Conservation (phyloP, 2,113 vertebrate species). For the Coturnix japonica region DNA sequence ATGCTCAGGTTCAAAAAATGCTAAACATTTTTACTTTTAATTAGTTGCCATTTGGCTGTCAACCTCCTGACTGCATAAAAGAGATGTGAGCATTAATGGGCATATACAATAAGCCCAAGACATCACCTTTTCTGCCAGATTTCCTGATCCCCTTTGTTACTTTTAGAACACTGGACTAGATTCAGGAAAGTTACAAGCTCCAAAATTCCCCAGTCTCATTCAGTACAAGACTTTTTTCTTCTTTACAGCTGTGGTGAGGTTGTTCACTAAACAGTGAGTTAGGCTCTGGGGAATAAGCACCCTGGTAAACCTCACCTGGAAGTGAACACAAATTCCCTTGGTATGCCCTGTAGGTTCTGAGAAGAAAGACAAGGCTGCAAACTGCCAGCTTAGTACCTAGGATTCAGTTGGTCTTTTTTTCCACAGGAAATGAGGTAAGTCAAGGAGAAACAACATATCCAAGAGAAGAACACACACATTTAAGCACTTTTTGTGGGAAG, state of each 20-base stretch:
- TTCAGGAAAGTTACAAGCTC: not conserved
- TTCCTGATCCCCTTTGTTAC: conserved; percentile 12
- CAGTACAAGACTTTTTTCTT: not conserved
- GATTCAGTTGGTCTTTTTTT: not conserved
- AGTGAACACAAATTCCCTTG: conserved; percentile 39
- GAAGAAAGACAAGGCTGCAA: conserved; percentile 29
- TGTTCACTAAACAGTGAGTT: conserved; percentile 23
- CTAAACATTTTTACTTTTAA: conserved; percentile 66
- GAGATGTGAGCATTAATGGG: conserved; percentile 2
- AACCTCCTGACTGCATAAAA: conserved; percentile 60
- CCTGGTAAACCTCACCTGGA: not conserved
- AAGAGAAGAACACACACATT: not conserved
- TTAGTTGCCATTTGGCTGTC: conserved; percentile 75
- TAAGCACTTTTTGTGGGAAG: not conserved
- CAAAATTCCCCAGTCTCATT: not conserved
- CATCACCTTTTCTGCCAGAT: conserved; percentile 30
- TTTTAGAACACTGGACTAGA: not conserved
- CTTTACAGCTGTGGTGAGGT: conserved; percentile 5
- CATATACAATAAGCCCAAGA: conserved; percentile 36
- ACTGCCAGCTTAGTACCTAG: conserved; percentile 47
- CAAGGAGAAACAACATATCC: conserved; percentile 52
- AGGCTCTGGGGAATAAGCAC: conserved; percentile 21
- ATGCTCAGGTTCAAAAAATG: conserved; percentile 61
- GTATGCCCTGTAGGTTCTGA: not conserved
- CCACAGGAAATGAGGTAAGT: conserved; percentile 26